Evolutionary conservation across 2,888 invertebrate species (phyloP).

Genomic region (Lasioglossum calceatum): DNA sequence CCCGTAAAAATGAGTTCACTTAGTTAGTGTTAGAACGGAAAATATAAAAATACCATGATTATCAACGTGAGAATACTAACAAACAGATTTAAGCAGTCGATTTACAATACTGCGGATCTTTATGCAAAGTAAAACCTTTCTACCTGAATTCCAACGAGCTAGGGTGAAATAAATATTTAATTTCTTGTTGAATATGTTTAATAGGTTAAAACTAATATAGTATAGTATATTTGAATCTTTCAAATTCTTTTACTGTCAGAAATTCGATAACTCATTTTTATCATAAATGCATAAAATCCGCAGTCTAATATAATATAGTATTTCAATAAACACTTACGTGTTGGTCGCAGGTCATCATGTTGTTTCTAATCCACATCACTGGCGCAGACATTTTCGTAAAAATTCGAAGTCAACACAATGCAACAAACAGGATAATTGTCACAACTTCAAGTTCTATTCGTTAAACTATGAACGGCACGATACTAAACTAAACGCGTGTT

Average conservation of each 20-base stretch:
- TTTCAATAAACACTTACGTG: conserved; percentile 51
- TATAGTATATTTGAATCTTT: no score
- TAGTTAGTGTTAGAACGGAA: no score
- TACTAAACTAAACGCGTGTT: conserved; percentile 2
- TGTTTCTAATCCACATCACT: conserved; percentile 66
- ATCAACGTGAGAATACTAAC: background rate
- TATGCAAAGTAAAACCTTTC: no score
- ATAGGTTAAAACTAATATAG: no score
- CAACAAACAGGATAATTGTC: background rate
- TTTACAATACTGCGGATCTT: background rate
- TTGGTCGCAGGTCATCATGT: conserved; percentile 60
- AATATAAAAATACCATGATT: background rate
- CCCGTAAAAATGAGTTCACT: no score
- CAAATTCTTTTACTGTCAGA: no score
- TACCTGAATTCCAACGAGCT: no score
- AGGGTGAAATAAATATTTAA: no score
- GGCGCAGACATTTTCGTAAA: conserved; percentile 33
- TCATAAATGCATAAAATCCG: no score
- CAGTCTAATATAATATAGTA: background rate
- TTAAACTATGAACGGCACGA: background rate
- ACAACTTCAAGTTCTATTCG: background rate
- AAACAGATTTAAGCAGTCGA: background rate
- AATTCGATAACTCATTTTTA: no score
- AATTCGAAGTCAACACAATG: background rate
- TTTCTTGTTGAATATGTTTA: no score